A percentile compares a stretch with the other conserved stretches of the same genome.
Conservation (phyloP, 2,888 invertebrate genomes). For the Apodemia zela region DNA sequence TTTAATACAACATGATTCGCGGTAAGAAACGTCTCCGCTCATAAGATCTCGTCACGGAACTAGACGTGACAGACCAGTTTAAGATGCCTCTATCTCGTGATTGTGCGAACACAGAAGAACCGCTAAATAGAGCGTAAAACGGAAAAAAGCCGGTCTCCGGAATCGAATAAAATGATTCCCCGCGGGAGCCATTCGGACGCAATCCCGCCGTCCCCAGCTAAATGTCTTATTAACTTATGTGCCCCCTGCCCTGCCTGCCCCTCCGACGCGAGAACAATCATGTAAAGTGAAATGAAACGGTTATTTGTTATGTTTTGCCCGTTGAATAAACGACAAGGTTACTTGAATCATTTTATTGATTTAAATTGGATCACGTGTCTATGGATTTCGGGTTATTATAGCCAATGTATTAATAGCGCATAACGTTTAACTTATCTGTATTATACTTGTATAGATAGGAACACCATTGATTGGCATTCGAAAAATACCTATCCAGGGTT, state of each 20-base stretch:
- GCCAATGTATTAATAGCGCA: background rate
- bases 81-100: conserved; percentile 54
- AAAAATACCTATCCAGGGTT: too few species aligned
- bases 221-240: conserved; percentile 80
- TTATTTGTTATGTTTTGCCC: conserved; percentile 77
- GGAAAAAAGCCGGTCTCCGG: conserved; percentile 77
- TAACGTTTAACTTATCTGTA: background rate
- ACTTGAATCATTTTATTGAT: conserved; percentile 58
- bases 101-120: conserved; percentile 57
- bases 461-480: too few species aligned
- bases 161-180: conserved; percentile 88
- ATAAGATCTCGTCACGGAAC: conserved; percentile 53
- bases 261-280: conserved; percentile 76
- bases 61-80: conserved; percentile 48
- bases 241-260: conserved; percentile 51
- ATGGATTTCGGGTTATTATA: background rate
- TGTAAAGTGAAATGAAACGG: conserved; percentile 81
- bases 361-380: conserved; percentile 32
- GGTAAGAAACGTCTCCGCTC: conserved; percentile 46
- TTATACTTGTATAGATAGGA: too few species aligned
- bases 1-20: background rate
- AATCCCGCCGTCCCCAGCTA: conserved; percentile 80
- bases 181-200: conserved; percentile 85
- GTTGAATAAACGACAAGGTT: conserved; percentile 61
- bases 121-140: conserved; percentile 77